Conservation (phyloP, 2,888 invertebrate genomes). For the Patella ulyssiponensis region DNA sequence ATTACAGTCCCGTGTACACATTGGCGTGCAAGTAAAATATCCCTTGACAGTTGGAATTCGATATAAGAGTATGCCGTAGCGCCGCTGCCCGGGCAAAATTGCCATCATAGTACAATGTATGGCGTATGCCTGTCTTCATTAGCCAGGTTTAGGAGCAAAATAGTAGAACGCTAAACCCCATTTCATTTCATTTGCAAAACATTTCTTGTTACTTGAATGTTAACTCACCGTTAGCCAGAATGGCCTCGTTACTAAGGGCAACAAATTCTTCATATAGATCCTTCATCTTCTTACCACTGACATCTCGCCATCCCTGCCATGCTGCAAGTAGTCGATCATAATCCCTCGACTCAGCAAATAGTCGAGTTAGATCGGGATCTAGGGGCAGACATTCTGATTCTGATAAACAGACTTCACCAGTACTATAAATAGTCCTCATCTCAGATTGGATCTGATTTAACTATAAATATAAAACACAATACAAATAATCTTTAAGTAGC, state of each 20-base stretch:
- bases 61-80: too few relatives aligned
- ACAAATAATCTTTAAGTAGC: too few relatives aligned
- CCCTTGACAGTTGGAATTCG: too few relatives aligned
- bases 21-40: too few relatives aligned
- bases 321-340: slow-evolving; percentile 84
- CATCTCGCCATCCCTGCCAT: slow-evolving; percentile 87
- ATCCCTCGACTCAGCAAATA: slow-evolving; percentile 74
- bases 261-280: slow-evolving; percentile 85
- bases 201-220: too few relatives aligned
- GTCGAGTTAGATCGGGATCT: slow-evolving; percentile 51
- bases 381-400: slow-evolving; percentile 32
- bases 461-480: not conserved
- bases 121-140: too few relatives aligned
- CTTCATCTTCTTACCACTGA: slow-evolving; percentile 83
- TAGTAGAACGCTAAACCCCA: too few relatives aligned
- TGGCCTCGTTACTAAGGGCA: slow-evolving; percentile 85
- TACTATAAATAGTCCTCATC: slow-evolving; percentile 35
- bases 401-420: slow-evolving; percentile 28
- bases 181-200: too few relatives aligned
- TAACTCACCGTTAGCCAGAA: slow-evolving; percentile 63
- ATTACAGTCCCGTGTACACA: too few relatives aligned
- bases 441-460: slow-evolving; percentile 26
- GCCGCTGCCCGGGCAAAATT: too few relatives aligned
- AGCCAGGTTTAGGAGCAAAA: too few relatives aligned
- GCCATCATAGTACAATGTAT: too few relatives aligned